Conservation (phyloP, 2,888 invertebrate genomes). For the Napeogenes inachia region DNA sequence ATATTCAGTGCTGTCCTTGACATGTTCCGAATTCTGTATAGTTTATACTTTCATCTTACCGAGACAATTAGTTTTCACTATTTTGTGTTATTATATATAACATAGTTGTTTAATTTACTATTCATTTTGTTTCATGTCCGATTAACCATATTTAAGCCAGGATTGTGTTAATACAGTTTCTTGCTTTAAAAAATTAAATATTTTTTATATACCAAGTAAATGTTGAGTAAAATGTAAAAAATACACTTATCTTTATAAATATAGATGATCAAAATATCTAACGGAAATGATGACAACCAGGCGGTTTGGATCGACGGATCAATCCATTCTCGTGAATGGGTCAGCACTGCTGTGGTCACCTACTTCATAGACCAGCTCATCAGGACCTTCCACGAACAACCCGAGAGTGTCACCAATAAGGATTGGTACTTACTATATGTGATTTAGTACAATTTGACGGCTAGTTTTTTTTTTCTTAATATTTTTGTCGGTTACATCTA, state of each 20-base stretch:
- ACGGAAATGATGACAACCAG: slow-evolving; percentile 77
- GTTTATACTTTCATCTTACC: not conserved
- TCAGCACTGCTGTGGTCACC: slow-evolving; percentile 87
- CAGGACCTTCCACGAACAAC: slow-evolving; percentile 80
- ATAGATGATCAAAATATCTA: slow-evolving; percentile 80
- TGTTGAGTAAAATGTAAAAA: too few species aligned
- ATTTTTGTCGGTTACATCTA: not conserved
- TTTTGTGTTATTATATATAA: too few species aligned
- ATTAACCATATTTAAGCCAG: too few species aligned
- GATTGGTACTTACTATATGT: slow-evolving; percentile 82
- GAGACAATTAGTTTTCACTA: too few species aligned
- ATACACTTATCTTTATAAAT: slow-evolving; percentile 8
- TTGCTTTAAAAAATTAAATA: too few species aligned
- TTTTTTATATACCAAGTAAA: too few species aligned
- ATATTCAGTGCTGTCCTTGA: not conserved
- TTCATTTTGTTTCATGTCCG: too few species aligned
- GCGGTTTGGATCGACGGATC: slow-evolving; percentile 87
- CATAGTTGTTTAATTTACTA: too few species aligned
- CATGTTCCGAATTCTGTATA: not conserved
- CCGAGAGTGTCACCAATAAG: slow-evolving; percentile 83
- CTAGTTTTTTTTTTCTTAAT: too few species aligned
- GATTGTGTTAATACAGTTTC: too few species aligned
- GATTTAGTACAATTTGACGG: not conserved
- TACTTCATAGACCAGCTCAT: slow-evolving; percentile 84
- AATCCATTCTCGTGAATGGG: slow-evolving; percentile 95